Evolutionary conservation across 2,888 invertebrate species (phyloP), one percentile per base, ranked within the genome.

Genomic region (Cephus spinipes): DNA sequence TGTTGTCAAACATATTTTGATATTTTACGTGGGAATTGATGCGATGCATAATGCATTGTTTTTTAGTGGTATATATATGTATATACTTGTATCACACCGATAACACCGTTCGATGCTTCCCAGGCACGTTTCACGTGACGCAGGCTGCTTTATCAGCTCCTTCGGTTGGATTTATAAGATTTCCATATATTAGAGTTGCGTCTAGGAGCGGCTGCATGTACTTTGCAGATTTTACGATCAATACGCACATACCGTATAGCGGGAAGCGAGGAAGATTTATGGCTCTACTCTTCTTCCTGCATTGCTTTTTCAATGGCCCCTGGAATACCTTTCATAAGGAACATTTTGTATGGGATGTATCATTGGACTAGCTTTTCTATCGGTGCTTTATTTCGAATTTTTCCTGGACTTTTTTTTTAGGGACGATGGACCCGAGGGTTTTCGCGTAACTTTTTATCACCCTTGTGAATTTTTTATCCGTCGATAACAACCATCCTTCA

Each of bases 101-200:
- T 55, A 55, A 55, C 23, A 55, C 23, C 23, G 55, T 15, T 23
- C 23, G 23, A 55, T 23, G 15, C 6, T 55, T 55, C 9, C 9
- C 23, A 9, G 55, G 23, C 55, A 55, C 55, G 55, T 55, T 55
- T 55, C 15, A 23, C 23, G 55, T 23, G 55, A 55, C 23, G 55
- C 55, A 23, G 55, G 0, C 55, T 55, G 55, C 55, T 55, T 9
- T 55, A 55, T 55, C 55, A 9, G 55, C 55, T 9, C 23, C 23
- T 55, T 55, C 55, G 12, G 31, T n/a, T 34, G 80, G 79, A 77
- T 77, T 78, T 76, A 75, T 69, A 75, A 77, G 80, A 82, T 82
- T 79, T 82, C 76, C 82, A 79, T 82, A 76, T 33, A 81, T 81
- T 81, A 78, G n/a, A 74, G 31, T 23, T 32, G 11, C 12, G 74